Percentiles rank a stretch among this genome's conserved stretches.
These are phyloP conservation scores for Umimayanthus kanabou DNA, from an alignment of 92 coral and sea anemone genomes.

Conservation along the genomic window DNA sequence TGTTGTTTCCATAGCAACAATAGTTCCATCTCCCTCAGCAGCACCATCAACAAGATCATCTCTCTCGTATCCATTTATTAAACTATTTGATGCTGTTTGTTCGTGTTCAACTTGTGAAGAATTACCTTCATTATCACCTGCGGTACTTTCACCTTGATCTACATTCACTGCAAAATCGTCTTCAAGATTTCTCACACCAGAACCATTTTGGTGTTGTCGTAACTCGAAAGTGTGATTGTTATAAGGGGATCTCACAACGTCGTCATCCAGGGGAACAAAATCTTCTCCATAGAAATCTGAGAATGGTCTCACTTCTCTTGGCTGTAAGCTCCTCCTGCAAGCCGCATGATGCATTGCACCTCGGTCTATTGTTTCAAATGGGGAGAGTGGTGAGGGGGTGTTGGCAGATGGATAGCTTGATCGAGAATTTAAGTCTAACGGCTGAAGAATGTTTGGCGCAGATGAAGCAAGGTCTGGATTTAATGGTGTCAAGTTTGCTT, in stretches of 20 bases:
- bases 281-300: slow-evolving; percentile 78
- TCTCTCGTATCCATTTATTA: not conserved
- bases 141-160: not conserved
- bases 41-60: not conserved
- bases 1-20: slow-evolving; percentile 33
- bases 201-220: not conserved
- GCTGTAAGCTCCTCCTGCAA: slow-evolving; percentile 55
- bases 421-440: slow-evolving; percentile 58
- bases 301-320: slow-evolving; percentile 72
- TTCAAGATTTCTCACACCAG: not conserved
- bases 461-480: slow-evolving; percentile 78
- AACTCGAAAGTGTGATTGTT: slow-evolving; percentile 25
- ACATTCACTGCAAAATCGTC: not conserved
- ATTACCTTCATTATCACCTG: not conserved
- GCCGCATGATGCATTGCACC: slow-evolving; percentile 27
- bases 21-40: slow-evolving; percentile 10
- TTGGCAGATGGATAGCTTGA: slow-evolving; percentile 50
- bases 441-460: slow-evolving; percentile 79
- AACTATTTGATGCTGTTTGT: slow-evolving; percentile 1
- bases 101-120: slow-evolving; percentile 11
- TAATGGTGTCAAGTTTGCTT: slow-evolving; percentile 47
- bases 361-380: slow-evolving; percentile 45
- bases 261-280: slow-evolving; percentile 70
- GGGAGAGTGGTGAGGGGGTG: slow-evolving; percentile 72
- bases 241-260: slow-evolving; percentile 32